Conservation (phyloP, 2,888 invertebrate genomes). For the Agonopterix alstromeriana region DNA sequence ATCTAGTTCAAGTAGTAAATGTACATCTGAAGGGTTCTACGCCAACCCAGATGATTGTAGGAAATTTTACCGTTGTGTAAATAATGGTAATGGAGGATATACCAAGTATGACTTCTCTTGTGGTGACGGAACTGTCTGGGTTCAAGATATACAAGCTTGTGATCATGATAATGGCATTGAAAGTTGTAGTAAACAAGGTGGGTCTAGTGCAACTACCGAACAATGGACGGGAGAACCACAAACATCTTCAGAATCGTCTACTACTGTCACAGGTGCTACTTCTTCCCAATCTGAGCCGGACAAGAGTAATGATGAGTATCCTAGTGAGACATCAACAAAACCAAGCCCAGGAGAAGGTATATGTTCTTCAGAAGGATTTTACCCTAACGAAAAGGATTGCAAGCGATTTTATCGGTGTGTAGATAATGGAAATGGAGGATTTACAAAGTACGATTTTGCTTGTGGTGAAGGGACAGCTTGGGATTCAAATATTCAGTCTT, state of each 20-base stretch:
- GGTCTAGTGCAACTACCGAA: slow-evolving; percentile 16
- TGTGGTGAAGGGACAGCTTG: slow-evolving; percentile 78
- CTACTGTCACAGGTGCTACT: slow-evolving; percentile 15
- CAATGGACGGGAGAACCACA: slow-evolving; percentile 14
- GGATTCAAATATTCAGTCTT: slow-evolving; percentile 69
- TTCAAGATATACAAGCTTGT: slow-evolving; percentile 77
- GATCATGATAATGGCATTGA: slow-evolving; percentile 40
- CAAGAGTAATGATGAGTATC: slow-evolving; percentile 14
- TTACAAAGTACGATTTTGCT: slow-evolving; percentile 69
- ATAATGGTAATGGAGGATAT: slow-evolving; percentile 58
- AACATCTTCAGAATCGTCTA: slow-evolving; percentile 14
- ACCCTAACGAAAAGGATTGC: slow-evolving; percentile 59
- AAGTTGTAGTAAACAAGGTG: slow-evolving; percentile 29
- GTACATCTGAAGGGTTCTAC: slow-evolving; percentile 81
- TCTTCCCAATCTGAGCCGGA: slow-evolving; percentile 13
- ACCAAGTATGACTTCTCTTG: slow-evolving; percentile 79
- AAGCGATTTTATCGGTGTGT: slow-evolving; percentile 71
- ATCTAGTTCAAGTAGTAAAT: slow-evolving; percentile 31
- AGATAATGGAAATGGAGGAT: slow-evolving; percentile 54
- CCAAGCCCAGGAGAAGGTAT: slow-evolving; percentile 15
- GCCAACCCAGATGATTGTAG: slow-evolving; percentile 81
- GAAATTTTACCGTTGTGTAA: slow-evolving; percentile 85
- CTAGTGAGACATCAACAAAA: slow-evolving; percentile 12
- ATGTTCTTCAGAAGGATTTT: slow-evolving; percentile 67
- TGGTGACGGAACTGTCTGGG: slow-evolving; percentile 83